Evolutionary conservation across 2,113 vertebrate genomes (phyloP).

Genomic region (Anas platyrhynchos): DNA sequence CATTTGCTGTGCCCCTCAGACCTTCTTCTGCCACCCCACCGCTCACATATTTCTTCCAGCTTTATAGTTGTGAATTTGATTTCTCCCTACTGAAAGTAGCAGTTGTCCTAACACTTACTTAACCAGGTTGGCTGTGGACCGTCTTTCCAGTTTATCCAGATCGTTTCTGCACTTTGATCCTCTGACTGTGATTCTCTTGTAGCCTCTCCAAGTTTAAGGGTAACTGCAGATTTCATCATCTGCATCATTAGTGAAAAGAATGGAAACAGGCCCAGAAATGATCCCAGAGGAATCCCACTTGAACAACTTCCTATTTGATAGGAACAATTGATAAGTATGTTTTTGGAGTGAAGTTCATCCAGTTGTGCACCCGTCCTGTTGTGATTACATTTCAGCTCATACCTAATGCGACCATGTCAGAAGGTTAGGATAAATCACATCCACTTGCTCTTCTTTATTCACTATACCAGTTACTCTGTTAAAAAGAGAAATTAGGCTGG

Average conservation of each 20-base stretch:
- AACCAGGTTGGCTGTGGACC: neutral
- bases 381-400: neutral
- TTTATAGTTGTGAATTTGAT: neutral
- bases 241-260: slow-evolving; percentile 32
- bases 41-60: neutral
- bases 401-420: neutral
- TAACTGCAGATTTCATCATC: slow-evolving; percentile 32
- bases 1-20: neutral
- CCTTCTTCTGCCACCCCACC: neutral
- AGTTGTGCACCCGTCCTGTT: neutral
- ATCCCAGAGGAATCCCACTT: slow-evolving; percentile 8
- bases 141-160: neutral
- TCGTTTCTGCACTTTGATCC: slow-evolving; percentile 4
- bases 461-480: neutral
- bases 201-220: neutral
- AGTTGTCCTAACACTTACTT: neutral
- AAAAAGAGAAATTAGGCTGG: neutral
- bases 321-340: slow-evolving; percentile 41
- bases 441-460: slow-evolving; percentile 4
- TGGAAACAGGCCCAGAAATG: slow-evolving; percentile 30
- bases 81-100: neutral
- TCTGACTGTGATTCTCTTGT: neutral
- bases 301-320: slow-evolving; percentile 56
- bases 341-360: slow-evolving; percentile 19
- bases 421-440: neutral